A percentile compares a stretch with the other conserved stretches of the same genome.
These are phyloP conservation scores for Marmota monax DNA, from an alignment of 2,113 vertebrate genomes.

Conservation along the genomic window DNA sequence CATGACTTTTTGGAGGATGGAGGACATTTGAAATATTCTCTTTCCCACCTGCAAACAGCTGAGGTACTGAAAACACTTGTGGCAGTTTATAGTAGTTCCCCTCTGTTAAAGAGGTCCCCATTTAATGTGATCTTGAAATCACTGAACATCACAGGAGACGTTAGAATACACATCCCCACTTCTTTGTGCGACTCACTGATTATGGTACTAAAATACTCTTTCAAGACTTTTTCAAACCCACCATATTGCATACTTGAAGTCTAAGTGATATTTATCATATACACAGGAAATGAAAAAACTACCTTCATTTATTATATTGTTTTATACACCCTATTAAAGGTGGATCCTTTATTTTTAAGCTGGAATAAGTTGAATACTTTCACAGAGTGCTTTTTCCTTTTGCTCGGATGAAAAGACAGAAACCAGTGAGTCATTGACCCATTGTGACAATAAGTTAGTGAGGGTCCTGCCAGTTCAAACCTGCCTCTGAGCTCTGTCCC, in stretches of 20 bases:
- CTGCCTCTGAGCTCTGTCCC: background rate
- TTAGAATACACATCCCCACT: background rate
- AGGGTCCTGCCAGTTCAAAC: background rate
- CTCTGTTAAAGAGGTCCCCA: background rate
- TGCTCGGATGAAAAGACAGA: background rate
- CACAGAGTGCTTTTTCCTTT: background rate
- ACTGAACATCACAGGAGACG: background rate
- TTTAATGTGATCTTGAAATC: background rate
- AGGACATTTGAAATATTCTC: background rate
- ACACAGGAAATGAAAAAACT: background rate
- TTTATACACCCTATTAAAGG: background rate
- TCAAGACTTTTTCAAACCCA: background rate
- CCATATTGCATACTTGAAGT: background rate
- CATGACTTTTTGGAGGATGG: background rate
- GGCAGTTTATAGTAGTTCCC: background rate
- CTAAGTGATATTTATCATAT: slow-evolving; percentile 3
- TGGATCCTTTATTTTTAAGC: slow-evolving; percentile 6
- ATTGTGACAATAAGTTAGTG: background rate
- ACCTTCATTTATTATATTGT: background rate
- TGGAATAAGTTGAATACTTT: background rate
- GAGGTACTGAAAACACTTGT: background rate
- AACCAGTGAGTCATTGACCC: background rate
- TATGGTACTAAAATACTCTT: background rate
- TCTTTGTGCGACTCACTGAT: background rate
- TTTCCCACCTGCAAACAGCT: background rate